Evolutionary conservation across 2,113 vertebrate species (phyloP).

Genomic region (Megaceryle torquata): DNA sequence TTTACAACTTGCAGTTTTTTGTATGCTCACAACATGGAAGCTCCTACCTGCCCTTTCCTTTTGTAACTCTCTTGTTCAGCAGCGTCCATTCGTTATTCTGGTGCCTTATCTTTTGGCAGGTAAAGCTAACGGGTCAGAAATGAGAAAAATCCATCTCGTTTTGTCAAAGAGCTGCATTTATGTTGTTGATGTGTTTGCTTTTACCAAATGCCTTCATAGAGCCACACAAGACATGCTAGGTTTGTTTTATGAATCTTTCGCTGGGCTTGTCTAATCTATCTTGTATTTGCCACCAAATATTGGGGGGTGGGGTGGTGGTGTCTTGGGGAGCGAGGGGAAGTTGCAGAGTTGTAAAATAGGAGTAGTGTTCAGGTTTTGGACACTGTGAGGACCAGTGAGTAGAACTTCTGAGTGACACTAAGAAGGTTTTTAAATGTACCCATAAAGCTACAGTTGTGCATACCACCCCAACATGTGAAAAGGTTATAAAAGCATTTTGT

Average conservation of each 20-base stretch:
- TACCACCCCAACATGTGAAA: not conserved
- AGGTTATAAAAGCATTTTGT: not conserved
- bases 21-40: not conserved
- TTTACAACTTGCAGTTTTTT: not conserved
- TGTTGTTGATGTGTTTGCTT: not conserved
- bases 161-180: not conserved
- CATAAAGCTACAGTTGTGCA: not conserved
- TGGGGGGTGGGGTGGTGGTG: not conserved
- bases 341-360: not conserved
- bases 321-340: not conserved
- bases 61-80: not conserved
- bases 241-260: not conserved
- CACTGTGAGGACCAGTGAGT: not conserved
- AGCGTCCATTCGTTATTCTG: not conserved
- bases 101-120: not conserved
- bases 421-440: not conserved
- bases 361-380: not conserved
- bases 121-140: not conserved
- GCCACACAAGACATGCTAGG: not conserved
- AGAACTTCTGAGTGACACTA: not conserved
- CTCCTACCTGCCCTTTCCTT: not conserved
- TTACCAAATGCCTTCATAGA: not conserved
- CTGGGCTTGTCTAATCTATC: not conserved
- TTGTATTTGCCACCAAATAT: not conserved
- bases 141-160: not conserved